Conservation (phyloP, 2,113 vertebrate genomes). For the Upupa epops region DNA sequence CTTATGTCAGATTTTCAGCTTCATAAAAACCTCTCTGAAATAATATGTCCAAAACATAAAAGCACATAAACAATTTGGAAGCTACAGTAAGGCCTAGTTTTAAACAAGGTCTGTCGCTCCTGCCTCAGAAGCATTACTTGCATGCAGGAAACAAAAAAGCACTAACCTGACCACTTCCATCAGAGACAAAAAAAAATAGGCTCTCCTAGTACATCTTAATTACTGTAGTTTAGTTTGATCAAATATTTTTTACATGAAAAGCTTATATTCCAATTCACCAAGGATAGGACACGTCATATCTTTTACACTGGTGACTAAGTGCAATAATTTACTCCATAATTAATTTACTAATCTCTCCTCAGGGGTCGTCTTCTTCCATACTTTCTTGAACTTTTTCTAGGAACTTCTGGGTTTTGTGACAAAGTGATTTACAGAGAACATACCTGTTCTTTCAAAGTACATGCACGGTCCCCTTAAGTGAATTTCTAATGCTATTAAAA, state of each 20-base stretch:
- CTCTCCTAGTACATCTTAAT: background rate
- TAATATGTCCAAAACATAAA: background rate
- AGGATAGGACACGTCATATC: background rate
- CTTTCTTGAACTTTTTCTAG: background rate
- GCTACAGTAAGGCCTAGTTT: background rate
- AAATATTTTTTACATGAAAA: background rate
- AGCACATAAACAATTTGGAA: background rate
- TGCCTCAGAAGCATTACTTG: background rate
- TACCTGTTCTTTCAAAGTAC: background rate
- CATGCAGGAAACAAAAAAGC: background rate
- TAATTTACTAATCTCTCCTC: background rate
- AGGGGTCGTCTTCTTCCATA: background rate
- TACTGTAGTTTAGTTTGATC: background rate
- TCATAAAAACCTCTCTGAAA: background rate
- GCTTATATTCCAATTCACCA: background rate
- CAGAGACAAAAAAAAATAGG: background rate
- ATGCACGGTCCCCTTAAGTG: background rate
- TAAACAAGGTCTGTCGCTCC: background rate
- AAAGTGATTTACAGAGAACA: background rate
- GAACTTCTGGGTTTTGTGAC: background rate
- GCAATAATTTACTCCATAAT: background rate
- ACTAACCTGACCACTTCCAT: background rate
- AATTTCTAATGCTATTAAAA: background rate
- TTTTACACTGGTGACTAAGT: background rate
- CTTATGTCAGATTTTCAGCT: slow-evolving; percentile 8